Evolutionary conservation across 2,888 invertebrate species (phyloP), one percentile per base, ranked within the genome.

Genomic region (Melanostoma scalare): DNA sequence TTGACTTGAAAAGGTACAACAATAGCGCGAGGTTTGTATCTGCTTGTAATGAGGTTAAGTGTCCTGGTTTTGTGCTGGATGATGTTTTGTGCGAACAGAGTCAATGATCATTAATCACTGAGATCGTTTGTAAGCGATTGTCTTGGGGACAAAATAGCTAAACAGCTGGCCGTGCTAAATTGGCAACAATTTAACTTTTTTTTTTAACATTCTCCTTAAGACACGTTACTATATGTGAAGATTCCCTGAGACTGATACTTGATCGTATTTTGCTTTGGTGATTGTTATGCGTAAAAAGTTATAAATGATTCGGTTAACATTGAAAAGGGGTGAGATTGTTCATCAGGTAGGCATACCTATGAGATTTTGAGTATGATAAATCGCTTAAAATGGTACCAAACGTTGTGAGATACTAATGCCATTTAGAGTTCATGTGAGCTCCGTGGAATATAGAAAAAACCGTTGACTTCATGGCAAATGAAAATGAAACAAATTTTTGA

Each of bases 1-100:
- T 63, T 63, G 58, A 40, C 40, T 60, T 40, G 67, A 56, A 72
- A 67, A 33, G 50, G 56, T 60, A 6, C n/a, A 38, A 82, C 81
- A 82, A 76, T 76, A 31, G 44, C 38, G 8, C 48, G 50, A 36
- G 48, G 53, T 76, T 67, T 76, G 63, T 60, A 42, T 65, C 67
- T 76, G 33, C 55, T 67, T 82, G 52, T 73, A 77, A 82, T 82
- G 73, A 77, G 82, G 82, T 82, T 77, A 77, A 82, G 77, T 82
- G 63, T 77, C 63, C 73, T 73, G 58, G 69, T 63, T 63, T 68
- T 38, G 38, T 50, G 8, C 33, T 52, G 36, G 42, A 40, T 65
- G 44, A 30, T 55, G 72, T 60, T 67, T 55, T 4, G 40, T 76
- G 72, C 52, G 77, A 73, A 77, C 63, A 55, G 44, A 69, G 82